Percentiles rank a stretch among this genome's conserved stretches.
Evolutionary conservation across 2,113 vertebrate species (phyloP).

Genomic region (Gambusia affinis): DNA sequence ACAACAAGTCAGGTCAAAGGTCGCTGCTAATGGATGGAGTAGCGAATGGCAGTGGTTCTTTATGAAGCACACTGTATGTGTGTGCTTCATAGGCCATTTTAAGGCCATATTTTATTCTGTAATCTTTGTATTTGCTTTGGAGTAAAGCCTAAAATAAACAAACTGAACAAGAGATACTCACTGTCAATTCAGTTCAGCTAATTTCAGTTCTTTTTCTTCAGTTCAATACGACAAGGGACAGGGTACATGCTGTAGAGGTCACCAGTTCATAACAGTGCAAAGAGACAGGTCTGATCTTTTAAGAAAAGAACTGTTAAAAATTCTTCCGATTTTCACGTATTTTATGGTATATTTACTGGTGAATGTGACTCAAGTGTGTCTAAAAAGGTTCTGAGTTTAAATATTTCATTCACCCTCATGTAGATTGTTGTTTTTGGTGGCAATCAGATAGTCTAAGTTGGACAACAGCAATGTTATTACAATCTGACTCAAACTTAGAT

Average conservation of each 20-base stretch:
- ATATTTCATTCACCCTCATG: no score
- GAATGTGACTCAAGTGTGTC: no score
- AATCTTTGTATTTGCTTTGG: not conserved
- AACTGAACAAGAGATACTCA: not conserved
- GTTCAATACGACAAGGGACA: no score
- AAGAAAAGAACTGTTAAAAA: no score
- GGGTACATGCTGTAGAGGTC: not conserved
- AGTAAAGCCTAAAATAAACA: not conserved
- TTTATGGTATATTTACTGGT: no score
- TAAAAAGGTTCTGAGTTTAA: no score
- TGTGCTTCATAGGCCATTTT: constrained; percentile 2
- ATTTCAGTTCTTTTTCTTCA: not conserved
- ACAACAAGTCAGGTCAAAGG: constrained; percentile 72
- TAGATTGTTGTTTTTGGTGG: no score
- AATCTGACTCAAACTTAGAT: not conserved
- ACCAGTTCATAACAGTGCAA: not conserved
- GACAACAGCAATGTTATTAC: no score
- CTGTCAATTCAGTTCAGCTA: not conserved
- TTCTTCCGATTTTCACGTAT: no score
- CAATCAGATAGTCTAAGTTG: no score
- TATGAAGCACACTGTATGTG: constrained; percentile 21
- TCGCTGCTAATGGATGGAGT: constrained; percentile 74
- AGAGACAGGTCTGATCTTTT: not conserved
- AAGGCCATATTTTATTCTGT: not conserved
- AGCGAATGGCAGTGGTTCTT: constrained; percentile 52